phyloP scores from a whole-genome alignment of 2,888 invertebrate species.

The Operophtera brumata region DNA sequence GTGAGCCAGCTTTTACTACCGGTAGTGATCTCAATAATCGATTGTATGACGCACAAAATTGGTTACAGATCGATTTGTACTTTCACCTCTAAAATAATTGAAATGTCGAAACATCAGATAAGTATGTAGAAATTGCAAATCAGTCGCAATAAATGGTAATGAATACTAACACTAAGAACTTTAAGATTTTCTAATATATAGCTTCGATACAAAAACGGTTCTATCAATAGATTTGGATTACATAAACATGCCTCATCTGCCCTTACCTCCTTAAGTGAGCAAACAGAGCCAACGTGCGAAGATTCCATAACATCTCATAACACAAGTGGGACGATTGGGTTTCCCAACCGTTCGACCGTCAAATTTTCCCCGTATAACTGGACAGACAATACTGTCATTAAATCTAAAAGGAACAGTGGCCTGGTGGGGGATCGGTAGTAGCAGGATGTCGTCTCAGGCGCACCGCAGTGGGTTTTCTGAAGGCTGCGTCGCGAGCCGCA shows the following conservation, averaged over 20 bases:
- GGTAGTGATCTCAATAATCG: constrained; percentile 18
- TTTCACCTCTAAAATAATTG: constrained; percentile 2
- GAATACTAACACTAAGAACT: not conserved
- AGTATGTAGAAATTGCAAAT: too few relatives aligned
- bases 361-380: constrained; percentile 44
- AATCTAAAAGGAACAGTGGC: constrained; percentile 56
- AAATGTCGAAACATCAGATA: too few relatives aligned
- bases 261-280: constrained; percentile 36
- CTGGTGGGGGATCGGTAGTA: constrained; percentile 59
- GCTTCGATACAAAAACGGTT: constrained; percentile 6
- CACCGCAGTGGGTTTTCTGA: constrained; percentile 78
- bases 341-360: constrained; percentile 60
- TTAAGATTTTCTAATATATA: not conserved
- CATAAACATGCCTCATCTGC: constrained; percentile 24
- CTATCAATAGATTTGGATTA: constrained; percentile 3
- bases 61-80: not conserved
- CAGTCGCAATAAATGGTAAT: too few relatives aligned
- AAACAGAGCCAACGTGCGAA: constrained; percentile 37
- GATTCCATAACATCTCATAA: constrained; percentile 35
- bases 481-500: constrained; percentile 79
- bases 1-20: constrained; percentile 20
- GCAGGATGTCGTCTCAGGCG: constrained; percentile 67
- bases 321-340: constrained; percentile 52
- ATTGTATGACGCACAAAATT: constrained; percentile 7
- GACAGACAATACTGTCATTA: constrained; percentile 63